Percentiles rank a stretch among this genome's conserved stretches.
Evolutionary conservation across 92 coral and sea anemone species (phyloP).

Genomic region (Plumapathes pennacea): DNA sequence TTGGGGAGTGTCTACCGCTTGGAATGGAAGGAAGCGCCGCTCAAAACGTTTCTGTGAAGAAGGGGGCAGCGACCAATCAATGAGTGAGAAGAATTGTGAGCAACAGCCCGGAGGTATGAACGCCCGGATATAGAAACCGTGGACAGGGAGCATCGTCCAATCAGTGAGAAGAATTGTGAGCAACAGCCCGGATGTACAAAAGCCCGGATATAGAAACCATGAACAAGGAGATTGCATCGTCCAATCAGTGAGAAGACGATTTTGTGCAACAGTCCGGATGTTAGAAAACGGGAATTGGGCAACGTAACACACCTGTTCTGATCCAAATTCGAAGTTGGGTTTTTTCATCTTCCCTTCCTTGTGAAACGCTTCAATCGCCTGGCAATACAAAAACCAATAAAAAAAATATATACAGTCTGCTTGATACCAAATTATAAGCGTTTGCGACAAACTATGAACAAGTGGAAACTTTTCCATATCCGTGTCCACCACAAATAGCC

Average conservation of each 20-base stretch:
- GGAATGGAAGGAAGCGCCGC: constrained; percentile 95
- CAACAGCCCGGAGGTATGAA: background rate
- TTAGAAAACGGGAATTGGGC: background rate
- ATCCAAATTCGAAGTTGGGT: constrained; percentile 88
- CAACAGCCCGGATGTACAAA: background rate
- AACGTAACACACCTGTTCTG: constrained; percentile 70
- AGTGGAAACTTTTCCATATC: too few species aligned
- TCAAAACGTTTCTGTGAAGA: constrained; percentile 83
- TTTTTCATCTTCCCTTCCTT: constrained; percentile 76
- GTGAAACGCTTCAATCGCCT: constrained; percentile 94
- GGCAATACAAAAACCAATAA: too few species aligned
- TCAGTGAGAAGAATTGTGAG: background rate
- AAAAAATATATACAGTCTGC: too few species aligned
- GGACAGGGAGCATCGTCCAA: too few species aligned
- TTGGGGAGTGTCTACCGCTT: constrained; percentile 96
- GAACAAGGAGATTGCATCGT: too few species aligned
- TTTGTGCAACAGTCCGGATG: background rate
- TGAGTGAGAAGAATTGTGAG: background rate
- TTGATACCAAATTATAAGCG: too few species aligned
- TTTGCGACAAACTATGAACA: too few species aligned
- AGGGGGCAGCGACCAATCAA: too few species aligned
- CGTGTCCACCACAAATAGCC: too few species aligned
- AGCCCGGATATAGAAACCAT: background rate
- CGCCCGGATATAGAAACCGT: background rate
- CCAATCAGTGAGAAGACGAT: background rate